Conservation (phyloP, 2,888 invertebrate genomes). For the Synanthedon andrenaeformis region DNA sequence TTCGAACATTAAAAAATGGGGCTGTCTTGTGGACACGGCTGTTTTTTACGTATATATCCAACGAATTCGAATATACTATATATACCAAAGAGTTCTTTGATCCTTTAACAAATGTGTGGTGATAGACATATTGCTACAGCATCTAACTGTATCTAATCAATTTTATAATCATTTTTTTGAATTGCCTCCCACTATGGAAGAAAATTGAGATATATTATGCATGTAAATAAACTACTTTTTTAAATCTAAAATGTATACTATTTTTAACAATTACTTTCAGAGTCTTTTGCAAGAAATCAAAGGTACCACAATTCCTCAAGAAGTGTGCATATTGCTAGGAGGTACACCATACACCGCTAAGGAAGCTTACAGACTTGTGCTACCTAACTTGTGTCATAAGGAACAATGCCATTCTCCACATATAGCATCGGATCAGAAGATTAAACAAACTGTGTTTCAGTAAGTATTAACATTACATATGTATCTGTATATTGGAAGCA, state of each 20-base stretch:
- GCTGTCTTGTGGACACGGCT: no score
- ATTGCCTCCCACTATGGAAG: background rate
- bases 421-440: slow-evolving; percentile 53
- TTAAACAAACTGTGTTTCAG: slow-evolving; percentile 51
- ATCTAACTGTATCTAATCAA: no score
- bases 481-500: no score
- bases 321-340: slow-evolving; percentile 54
- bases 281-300: slow-evolving; percentile 50
- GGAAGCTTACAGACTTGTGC: slow-evolving; percentile 50
- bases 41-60: no score
- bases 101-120: no score
- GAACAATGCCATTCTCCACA: slow-evolving; percentile 47
- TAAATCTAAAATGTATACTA: background rate
- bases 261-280: slow-evolving; percentile 21
- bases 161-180: no score
- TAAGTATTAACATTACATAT: slow-evolving; percentile 15
- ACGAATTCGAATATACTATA: no score
- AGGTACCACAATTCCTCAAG: slow-evolving; percentile 44
- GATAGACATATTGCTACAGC: no score
- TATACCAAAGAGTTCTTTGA: no score
- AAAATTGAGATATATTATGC: background rate
- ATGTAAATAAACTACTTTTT: background rate
- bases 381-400: slow-evolving; percentile 47
- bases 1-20: no score
- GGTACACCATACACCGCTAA: slow-evolving; percentile 48